phyloP scores from a whole-genome alignment of 2,888 invertebrate species.

The Pammene aurita region DNA sequence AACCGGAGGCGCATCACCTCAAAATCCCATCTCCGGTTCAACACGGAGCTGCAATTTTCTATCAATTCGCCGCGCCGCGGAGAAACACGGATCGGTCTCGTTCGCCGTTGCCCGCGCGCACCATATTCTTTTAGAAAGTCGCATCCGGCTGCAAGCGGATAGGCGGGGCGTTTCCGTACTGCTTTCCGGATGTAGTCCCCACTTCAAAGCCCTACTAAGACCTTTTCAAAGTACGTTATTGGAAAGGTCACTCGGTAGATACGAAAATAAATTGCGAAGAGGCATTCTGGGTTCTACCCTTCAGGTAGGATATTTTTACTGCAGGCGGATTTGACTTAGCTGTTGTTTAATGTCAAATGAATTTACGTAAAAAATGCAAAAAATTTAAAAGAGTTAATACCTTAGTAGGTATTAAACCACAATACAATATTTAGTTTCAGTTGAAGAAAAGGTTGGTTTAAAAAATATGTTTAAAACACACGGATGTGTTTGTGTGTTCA shows the following conservation, averaged over 20 bases:
- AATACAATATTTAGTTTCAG: background rate
- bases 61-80: constrained; percentile 37
- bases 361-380: background rate
- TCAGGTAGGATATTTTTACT: too few species aligned
- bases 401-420: too few species aligned
- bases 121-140: constrained; percentile 81
- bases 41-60: constrained; percentile 37
- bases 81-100: constrained; percentile 44
- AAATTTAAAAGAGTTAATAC: background rate
- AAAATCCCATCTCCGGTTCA: constrained; percentile 32
- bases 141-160: constrained; percentile 72
- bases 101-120: constrained; percentile 55
- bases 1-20: constrained; percentile 22
- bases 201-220: constrained; percentile 58
- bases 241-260: constrained; percentile 3
- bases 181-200: constrained; percentile 63
- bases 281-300: too few species aligned
- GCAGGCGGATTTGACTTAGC: background rate
- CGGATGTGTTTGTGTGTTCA: constrained; percentile 13
- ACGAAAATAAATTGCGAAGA: background rate
- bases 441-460: background rate
- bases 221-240: constrained; percentile 6
- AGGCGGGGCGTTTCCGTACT: constrained; percentile 72
- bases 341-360: background rate
- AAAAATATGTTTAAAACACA: background rate